Evolutionary conservation across 1,140 invertebrate species (phyloP), one percentile per base, ranked within the genome.

Genomic region (Bombus soroeensis): DNA sequence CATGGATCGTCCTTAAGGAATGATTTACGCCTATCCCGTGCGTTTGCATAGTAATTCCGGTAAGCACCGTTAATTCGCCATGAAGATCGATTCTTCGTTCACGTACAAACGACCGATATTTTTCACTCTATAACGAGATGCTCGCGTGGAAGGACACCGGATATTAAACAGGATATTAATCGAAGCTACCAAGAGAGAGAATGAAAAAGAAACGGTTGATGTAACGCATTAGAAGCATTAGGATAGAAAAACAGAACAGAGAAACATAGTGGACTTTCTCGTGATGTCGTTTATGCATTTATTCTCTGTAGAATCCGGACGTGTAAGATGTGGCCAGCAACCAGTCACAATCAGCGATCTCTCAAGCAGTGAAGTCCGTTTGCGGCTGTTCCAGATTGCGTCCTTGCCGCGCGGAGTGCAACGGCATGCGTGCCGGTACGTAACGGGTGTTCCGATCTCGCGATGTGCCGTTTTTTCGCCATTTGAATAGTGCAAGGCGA

Each of bases 371-470:
- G 53, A 80, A 86, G 78, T 81, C 84, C 84, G 84, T 81, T 86
- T 83, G 62, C 81, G 80, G 79, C 79, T 86, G 85, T 86, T 87
- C 85, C 85, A 87, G 85, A 87, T 83, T 87, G 74, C 85, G 85
- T 87, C 85, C 85, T 87, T 87, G 85, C 81, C 81, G 66, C 62
- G 47, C 39, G 22, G 64, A 74, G 85, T 83, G 85, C 85, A 83
- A 87, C 64, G 81, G 81, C 85, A 74, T 87, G 66, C 74, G 85
- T 78, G 59, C 39, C 18, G 70, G 32, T 83, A 76, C 25, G 5
- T 83, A 87, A 83, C 85, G 73, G 85, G 85, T 87, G 84, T 53
- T 72, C 37, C 77, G 41, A 80, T 68, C 64, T 70, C 22, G 15
- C 22, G n/a, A 34, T 47, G 3, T 22, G 28, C 15, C 39, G 8